These are phyloP conservation scores for Neoscelio sp. DNA, from an alignment of 2,888 invertebrate genomes.

Conservation along the genomic window DNA sequence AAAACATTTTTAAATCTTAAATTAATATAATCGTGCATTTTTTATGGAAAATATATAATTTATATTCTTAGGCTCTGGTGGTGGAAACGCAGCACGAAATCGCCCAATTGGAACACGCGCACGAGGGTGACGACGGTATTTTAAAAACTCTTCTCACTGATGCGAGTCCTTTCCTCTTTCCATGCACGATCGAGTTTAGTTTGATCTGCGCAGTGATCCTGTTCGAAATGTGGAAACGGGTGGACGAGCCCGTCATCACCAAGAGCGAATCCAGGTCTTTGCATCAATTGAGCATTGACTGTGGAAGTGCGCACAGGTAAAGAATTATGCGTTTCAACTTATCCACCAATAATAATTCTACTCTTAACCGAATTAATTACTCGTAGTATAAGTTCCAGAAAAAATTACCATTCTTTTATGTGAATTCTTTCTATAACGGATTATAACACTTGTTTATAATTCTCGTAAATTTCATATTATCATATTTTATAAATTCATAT, in stretches of 20 bases:
- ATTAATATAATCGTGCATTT: slow-evolving; percentile 8
- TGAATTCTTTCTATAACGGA: no score
- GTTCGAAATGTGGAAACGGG: slow-evolving; percentile 96
- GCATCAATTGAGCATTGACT: slow-evolving; percentile 86
- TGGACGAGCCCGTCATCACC: slow-evolving; percentile 85
- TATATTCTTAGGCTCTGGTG: slow-evolving; percentile 84
- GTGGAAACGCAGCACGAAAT: slow-evolving; percentile 96
- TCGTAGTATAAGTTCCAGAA: no score
- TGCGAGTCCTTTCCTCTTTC: slow-evolving; percentile 94
- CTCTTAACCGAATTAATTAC: no score
- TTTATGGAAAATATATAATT: slow-evolving; percentile 52
- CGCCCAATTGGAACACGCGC: slow-evolving; percentile 86
- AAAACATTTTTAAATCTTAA: no score
- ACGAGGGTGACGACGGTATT: slow-evolving; percentile 81
- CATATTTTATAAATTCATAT: no score
- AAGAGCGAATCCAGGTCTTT: slow-evolving; percentile 82
- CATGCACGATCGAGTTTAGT: slow-evolving; percentile 96
- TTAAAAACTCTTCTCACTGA: slow-evolving; percentile 85
- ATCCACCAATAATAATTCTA: no score
- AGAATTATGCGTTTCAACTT: slow-evolving; percentile 23
- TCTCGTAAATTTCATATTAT: no score
- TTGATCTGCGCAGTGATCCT: slow-evolving; percentile 92
- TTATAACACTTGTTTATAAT: no score
- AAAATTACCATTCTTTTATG: no score
- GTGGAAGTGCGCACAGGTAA: slow-evolving; percentile 90